Percentiles rank a stretch among this genome's conserved stretches.
Evolutionary conservation across 1,140 invertebrate genomes (phyloP).

Genomic region (Anastrepha obliqua): DNA sequence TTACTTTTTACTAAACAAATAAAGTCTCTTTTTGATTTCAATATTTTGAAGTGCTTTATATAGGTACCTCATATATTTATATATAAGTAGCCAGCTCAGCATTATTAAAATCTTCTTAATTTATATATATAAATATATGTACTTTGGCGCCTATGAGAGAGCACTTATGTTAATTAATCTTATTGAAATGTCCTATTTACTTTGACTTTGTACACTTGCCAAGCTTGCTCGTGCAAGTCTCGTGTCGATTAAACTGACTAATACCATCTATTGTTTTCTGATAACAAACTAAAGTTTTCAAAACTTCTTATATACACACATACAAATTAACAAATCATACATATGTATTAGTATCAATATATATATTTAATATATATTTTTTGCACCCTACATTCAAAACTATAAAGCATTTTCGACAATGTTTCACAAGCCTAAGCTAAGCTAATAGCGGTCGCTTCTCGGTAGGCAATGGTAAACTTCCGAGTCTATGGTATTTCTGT

Average conservation of each 20-base stretch:
- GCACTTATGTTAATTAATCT: not conserved
- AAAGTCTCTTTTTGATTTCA: not conserved
- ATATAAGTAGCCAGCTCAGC: not conserved
- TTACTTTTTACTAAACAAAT: not conserved
- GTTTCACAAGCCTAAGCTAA: no score
- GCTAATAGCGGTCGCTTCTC: no score
- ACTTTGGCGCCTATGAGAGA: not conserved
- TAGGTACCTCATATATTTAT: not conserved
- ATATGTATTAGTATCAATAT: not conserved
- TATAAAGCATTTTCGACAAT: not conserved
- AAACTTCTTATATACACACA: not conserved
- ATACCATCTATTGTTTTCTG: not conserved
- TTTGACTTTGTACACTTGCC: not conserved
- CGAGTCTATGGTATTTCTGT: no score
- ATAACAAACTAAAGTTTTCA: not conserved
- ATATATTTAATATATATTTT: not conserved
- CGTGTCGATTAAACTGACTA: slow-evolving; percentile 33
- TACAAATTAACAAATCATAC: not conserved
- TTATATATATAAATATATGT: not conserved
- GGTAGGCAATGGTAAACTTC: no score
- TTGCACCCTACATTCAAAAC: not conserved
- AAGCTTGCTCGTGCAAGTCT: slow-evolving; percentile 40
- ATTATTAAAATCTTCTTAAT: not conserved
- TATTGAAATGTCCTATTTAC: slow-evolving; percentile 10
- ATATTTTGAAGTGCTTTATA: not conserved